These are phyloP conservation scores for Menidia beryllina DNA, from an alignment of 2,113 vertebrate species.

Conservation along the genomic window DNA sequence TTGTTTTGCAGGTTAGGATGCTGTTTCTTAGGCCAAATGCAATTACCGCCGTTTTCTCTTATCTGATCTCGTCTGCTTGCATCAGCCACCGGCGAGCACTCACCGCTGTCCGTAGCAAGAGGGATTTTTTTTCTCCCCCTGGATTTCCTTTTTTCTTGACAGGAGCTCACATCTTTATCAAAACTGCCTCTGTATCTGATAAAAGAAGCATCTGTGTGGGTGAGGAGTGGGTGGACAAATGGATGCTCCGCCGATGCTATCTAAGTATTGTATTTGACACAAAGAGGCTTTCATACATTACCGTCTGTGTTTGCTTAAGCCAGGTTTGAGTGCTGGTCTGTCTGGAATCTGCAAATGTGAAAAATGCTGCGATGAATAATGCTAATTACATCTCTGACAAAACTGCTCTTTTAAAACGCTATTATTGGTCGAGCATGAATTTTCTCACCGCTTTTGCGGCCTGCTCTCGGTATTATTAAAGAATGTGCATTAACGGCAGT, in stretches of 20 bases:
- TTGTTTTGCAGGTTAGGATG: conserved; percentile 65
- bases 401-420: conserved; percentile 56
- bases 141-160: conserved; percentile 29
- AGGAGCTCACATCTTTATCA: conserved; percentile 34
- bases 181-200: conserved; percentile 31
- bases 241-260: conserved; percentile 29
- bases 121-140: conserved; percentile 20
- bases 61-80: conserved; percentile 53
- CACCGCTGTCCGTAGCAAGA: conserved; percentile 27
- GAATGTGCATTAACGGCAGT: conserved; percentile 72
- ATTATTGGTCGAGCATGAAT: conserved; percentile 45
- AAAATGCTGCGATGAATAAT: conserved; percentile 47
- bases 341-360: conserved; percentile 34
- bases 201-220: conserved; percentile 37
- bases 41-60: conserved; percentile 54
- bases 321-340: conserved; percentile 24
- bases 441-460: conserved; percentile 39
- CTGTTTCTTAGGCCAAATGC: conserved; percentile 47
- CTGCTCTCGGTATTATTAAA: conserved; percentile 72
- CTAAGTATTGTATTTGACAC: conserved; percentile 27
- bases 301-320: conserved; percentile 18
- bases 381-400: conserved; percentile 63
- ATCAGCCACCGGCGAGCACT: conserved; percentile 12
- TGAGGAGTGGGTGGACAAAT: conserved; percentile 62
- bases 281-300: conserved; percentile 29